Base-by-base conservation (phyloP, 2,113 vertebrate species). In the Elachura formosa region DNA sequence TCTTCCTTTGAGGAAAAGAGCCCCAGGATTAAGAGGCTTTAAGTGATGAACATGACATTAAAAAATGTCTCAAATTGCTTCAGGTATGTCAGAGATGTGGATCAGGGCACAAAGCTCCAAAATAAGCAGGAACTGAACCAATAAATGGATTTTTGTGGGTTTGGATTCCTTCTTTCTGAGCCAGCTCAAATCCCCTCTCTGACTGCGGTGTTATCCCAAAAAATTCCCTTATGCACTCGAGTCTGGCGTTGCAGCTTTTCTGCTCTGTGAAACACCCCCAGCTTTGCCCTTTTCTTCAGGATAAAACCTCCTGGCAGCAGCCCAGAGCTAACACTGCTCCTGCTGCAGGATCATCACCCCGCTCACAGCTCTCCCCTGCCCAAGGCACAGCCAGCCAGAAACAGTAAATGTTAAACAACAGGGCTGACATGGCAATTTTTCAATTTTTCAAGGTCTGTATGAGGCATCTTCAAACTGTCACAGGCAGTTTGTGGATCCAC, bases 171-270 rank as follows among this genome's bases (percentile, higher is more conserved):
- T 28, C 71, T 38, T 87, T 76, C 45, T 38, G 18, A n/a, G 34
- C 21, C 36, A 46, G n/a, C 66, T 93, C 78, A 59, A 77, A 78
- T 58, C 52, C 23, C 33, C 40, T 90, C 62, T 46, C 33, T 49
- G 66, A 55, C 73, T 64, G 62, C 40, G 38, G 43, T 1, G 8
- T 31, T 71, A 51, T 46, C 43, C 68, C 56, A 36, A 38, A 58
- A 33, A 45, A 40, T 11, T 69, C 62, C 45, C 51, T 71, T 16
- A 3, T 5, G 18, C 72, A 54, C 3, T 1, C 0, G 11, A 40
- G 38, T 17, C 22, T 51, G 49, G 84, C 13, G 52, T 0, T 72
- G 52, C 33, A 43, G 67, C 78, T 40, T 31, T 8, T 46, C 46
- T 78, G 43, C 59, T 91, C 66, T 63, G 82, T 40, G 63, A 6